A percentile compares a stretch with the other conserved stretches of the same genome.
Conservation (phyloP, 2,113 vertebrate genomes). For the Rhynchopsitta pachyrhyncha region DNA sequence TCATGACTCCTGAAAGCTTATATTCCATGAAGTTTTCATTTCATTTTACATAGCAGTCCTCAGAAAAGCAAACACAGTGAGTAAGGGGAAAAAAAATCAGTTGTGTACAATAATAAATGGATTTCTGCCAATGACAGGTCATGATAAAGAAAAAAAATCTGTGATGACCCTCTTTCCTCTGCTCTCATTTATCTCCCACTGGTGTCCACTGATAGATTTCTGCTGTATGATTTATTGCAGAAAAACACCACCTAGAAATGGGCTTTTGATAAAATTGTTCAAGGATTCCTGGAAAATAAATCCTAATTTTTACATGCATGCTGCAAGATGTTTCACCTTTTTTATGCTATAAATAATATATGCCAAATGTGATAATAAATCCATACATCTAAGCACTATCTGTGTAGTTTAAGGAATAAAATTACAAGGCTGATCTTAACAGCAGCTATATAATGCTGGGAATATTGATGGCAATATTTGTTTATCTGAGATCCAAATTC, state of each 20-base stretch:
- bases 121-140: constrained; percentile 87
- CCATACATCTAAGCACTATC: constrained; percentile 89
- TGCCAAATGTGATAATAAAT: constrained; percentile 91
- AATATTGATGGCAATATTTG: constrained; percentile 69
- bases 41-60: constrained; percentile 77
- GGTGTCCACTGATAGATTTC: constrained; percentile 97
- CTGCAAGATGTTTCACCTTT: constrained; percentile 95
- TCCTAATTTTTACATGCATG: constrained; percentile 97
- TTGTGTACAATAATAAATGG: constrained; percentile 88
- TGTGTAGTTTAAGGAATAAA: constrained; percentile 83
- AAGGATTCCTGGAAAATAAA: constrained; percentile 99
- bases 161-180: constrained; percentile 96
- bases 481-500: constrained; percentile 72
- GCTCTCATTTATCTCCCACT: constrained; percentile 97
- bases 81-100: constrained; percentile 90
- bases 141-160: constrained; percentile 88
- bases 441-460: constrained; percentile 48
- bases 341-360: constrained; percentile 93
- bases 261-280: constrained; percentile 99
- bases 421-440: constrained; percentile 71
- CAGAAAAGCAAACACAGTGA: constrained; percentile 84
- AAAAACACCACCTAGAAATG: constrained; percentile 98
- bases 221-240: constrained; percentile 95
- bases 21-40: constrained; percentile 72
- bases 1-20: constrained; percentile 73